Conservation (phyloP, 1,140 invertebrate species). For the Saccostrea echinata region DNA sequence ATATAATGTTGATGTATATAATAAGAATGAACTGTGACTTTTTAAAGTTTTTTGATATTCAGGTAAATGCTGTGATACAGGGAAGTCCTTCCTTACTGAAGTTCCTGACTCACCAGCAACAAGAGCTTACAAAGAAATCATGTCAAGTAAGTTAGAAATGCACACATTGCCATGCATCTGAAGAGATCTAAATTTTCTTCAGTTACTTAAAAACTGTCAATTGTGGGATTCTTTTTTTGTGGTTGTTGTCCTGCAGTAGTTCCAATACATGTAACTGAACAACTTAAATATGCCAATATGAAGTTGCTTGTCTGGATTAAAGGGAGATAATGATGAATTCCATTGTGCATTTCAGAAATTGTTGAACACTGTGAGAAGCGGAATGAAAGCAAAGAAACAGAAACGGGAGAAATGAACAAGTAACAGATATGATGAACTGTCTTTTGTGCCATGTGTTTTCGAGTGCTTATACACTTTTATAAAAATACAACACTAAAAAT, state of each 20-base stretch:
- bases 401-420: conserved; percentile 59
- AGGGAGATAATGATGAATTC: background rate
- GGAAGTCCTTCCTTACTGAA: conserved; percentile 86
- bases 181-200: too few species aligned
- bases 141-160: conserved; percentile 67
- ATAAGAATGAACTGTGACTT: background rate
- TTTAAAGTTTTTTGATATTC: background rate
- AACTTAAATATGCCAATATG: background rate
- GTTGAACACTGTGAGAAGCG: conserved; percentile 55
- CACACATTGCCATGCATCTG: too few species aligned
- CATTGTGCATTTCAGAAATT: conserved; percentile 59
- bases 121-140: conserved; percentile 75
- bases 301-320: background rate
- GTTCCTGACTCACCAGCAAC: conserved; percentile 86
- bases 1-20: background rate
- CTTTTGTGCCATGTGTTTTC: background rate
- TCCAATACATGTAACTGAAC: background rate
- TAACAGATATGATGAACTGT: background rate
- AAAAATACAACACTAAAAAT: background rate
- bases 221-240: background rate
- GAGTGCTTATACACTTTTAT: background rate
- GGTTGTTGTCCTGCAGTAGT: background rate
- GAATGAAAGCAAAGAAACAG: conserved; percentile 48
- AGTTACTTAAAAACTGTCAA: too few species aligned
- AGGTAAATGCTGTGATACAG: conserved; percentile 86